Base-by-base conservation (phyloP, 2,888 invertebrate genomes). In the Lepidocyrtoides sp. region DNA sequence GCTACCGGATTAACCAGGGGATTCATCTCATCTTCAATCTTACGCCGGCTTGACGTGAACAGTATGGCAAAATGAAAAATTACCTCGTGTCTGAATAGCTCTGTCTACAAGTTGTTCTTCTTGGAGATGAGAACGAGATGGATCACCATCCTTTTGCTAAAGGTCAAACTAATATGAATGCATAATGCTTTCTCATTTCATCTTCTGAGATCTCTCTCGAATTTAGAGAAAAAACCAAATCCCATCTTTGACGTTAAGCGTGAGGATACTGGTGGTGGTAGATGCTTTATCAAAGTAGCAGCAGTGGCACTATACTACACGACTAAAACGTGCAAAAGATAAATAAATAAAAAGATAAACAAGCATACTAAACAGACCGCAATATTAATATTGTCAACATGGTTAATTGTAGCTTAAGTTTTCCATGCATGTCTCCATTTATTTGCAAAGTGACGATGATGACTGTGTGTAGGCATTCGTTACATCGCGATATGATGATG, bases 51-150 rank as follows among this genome's bases (percentile, higher is more conserved):
- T 87, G 87, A 87, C 87, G 36, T 32, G 79, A 32, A 66, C 87
- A 79, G 63, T 87, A 87, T 87, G 79, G 63, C 48, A 66, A 87
- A 79, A 87, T 87, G 87, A 87, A 87, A 87, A 87, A 87, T 87
- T 87, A 87, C 87, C 66, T 66, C 63, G 29, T 63, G 32, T 77
- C 63, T 60, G 2, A 36, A 60, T n/a, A 17, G 60, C 20, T 57
- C 41, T 77, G 86, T 86, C 86, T 63, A 48, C 86, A 86, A 86
- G 60, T 86, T 86, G 86, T 63, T 86, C 60, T 77, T n/a, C 17
- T 86, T 7, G 23, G 41, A 77, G 86, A 77, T 77, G 86, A 36
- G 69, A 84, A 85, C 41, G 85, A 86, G 85, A 85, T 75, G 75
- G 85, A 85, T 85, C 57, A 81, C 57, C 12, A 44, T 57, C 48